phyloP scores from a whole-genome alignment of 2,113 vertebrate genomes.

The Etia nguti region DNA sequence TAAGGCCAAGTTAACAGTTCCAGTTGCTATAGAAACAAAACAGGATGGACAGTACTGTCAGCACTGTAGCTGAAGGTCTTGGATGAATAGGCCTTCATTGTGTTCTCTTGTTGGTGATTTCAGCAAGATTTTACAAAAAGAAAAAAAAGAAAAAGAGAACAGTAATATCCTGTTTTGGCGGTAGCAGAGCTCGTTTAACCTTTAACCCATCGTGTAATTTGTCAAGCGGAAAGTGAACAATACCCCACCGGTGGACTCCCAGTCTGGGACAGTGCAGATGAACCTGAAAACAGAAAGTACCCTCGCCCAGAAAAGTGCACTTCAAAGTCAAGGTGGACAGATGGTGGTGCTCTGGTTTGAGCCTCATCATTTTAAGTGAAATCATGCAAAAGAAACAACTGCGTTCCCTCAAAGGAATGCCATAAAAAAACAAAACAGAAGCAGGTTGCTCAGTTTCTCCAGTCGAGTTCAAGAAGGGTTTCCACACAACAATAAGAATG shows the following conservation, averaged over 20 bases:
- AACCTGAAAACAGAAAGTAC: conserved; percentile 61
- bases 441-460: conserved; percentile 19
- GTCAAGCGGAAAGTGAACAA: conserved; percentile 62
- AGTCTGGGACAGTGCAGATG: conserved; percentile 50
- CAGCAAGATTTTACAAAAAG: conserved; percentile 15
- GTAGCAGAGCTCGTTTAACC: conserved; percentile 60
- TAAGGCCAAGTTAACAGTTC: conserved; percentile 39
- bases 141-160: neutral
- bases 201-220: conserved; percentile 52
- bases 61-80: conserved; percentile 25
- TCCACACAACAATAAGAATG: conserved; percentile 17
- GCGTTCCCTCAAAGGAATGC: conserved; percentile 45
- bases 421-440: conserved; percentile 24
- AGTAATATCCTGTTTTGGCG: conserved; percentile 66
- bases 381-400: conserved; percentile 62
- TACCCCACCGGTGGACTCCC: conserved; percentile 51
- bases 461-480: conserved; percentile 7
- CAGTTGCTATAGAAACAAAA: conserved; percentile 74
- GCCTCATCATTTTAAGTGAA: conserved; percentile 56
- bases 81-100: conserved; percentile 50
- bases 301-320: conserved; percentile 38
- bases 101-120: conserved; percentile 18
- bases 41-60: conserved; percentile 58
- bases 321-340: conserved; percentile 68
- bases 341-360: conserved; percentile 48